Base-by-base conservation (phyloP, 2,888 invertebrate species). In the Cancer borealis region DNA sequence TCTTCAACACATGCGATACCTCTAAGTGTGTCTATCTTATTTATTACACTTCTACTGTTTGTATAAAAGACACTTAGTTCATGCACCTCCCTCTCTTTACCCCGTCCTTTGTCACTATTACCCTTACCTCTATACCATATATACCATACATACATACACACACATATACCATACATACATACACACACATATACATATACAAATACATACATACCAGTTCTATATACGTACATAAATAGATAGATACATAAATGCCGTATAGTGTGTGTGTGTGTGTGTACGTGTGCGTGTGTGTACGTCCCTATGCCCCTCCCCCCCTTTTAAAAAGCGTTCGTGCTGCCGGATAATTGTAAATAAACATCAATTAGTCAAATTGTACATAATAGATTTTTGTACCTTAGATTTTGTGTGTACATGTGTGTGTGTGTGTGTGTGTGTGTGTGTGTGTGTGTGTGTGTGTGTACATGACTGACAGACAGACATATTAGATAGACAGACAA, bases 381-480 rank as follows among this genome's bases (percentile, higher is more conserved):
- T 93, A 93, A 66, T 92, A 93, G 93, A 54, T n/a, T 93, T 93
- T 93, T 93, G 88, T 93, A 93, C 93, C 92, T 92, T 93, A 88
- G 93, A 39, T 88, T 93, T 84, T 88, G 88, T 87, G 66, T 87
- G 93, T 88, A 47, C 92, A 88, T 87, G 66, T 49, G 88, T 87
- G 87, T 92, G 91, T 45, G 66, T 66, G 26, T 66, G 3, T 49
- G 47, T n/a, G 21, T 46, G 3, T 26, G 5, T 88, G 8, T 39
- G 14, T 45, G n/a, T n/a, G n/a, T n/a, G n/a, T n/a, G n/a, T n/a
- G n/a, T n/a, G n/a, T n/a, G n/a, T n/a, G n/a, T n/a, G 88, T n/a
- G 84, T n/a, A 30, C 12, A 54, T 54, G 54, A 17, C 54, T 54
- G 54, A 54, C 12, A 54, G 54, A 39, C 54, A 17, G 17, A 17